Base-by-base conservation (phyloP, 2,888 invertebrate genomes). In the Cactoblastis cactorum region DNA sequence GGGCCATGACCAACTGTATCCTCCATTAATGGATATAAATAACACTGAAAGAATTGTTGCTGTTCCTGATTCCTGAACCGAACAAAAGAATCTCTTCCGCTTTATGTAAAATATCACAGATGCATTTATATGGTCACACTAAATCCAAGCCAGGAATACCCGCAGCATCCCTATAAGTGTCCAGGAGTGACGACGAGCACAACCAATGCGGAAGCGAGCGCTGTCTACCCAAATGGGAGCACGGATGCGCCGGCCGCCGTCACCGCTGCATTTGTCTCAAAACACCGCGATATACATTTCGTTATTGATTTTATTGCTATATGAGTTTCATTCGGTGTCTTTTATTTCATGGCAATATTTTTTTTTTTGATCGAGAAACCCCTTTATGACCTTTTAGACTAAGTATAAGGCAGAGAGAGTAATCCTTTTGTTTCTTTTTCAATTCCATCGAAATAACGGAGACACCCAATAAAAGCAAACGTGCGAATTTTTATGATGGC, bases 161-260 rank as follows among this genome's bases (percentile, higher is more conserved):
- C 62, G 69, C 68, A 72, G 65, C 79, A 65, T 68, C 82, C 68
- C 85, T 80, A 77, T 80, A 76, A 71, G 69, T 75, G 73, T 86
- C 79, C 71, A 62, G 57, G 70, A 67, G 77, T 83, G 86, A 83
- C 87, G 84, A 77, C 69, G 78, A 68, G 65, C 67, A 71, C 72
- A 70, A 78, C 79, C 86, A 87, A 88, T 88, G 88, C 88, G 88
- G 88, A 88, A 88, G 70, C 75, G 64, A 62, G 66, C 66, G 64
- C 61, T 65, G 77, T 77, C 74, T 74, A 71, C 72, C 65, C 83
- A 74, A 87, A 87, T 83, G 85, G 69, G 87, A 79, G 74, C 80
- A 71, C 83, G 80, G 86, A 86, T 80, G 85, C 79, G 79, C 61
- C 74, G 75, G 68, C 65, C 71, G 76, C 67, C 66, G 75, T 77